Evolutionary conservation across 2,888 invertebrate genomes (phyloP).

Genomic region (Danaus chrysippus): DNA sequence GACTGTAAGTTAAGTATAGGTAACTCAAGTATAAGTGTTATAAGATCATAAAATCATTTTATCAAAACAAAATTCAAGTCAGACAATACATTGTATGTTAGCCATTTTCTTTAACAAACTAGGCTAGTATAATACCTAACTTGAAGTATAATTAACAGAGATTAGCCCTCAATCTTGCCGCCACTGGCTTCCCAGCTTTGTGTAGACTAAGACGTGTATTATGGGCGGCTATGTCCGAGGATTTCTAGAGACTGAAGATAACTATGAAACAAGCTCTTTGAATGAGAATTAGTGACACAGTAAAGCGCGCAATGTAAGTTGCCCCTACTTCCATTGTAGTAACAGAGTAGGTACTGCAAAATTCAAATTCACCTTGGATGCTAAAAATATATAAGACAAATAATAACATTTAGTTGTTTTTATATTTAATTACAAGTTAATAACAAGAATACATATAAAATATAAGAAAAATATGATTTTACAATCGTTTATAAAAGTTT

Average conservation of each 20-base stretch:
- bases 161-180: conserved; percentile 51
- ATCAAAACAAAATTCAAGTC: background rate
- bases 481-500: too few species aligned
- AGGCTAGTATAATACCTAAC: conserved; percentile 30
- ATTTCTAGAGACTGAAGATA: conserved; percentile 24
- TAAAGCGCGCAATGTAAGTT: conserved; percentile 1
- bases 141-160: conserved; percentile 54
- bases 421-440: too few species aligned
- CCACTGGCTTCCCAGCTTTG: conserved; percentile 25
- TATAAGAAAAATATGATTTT: too few species aligned
- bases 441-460: too few species aligned
- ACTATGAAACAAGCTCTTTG: conserved; percentile 27
- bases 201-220: conserved; percentile 24
- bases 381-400: too few species aligned
- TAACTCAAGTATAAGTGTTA: too few species aligned
- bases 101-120: conserved; percentile 8
- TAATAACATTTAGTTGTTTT: too few species aligned
- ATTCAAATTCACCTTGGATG: background rate
- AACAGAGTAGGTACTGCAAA: background rate
- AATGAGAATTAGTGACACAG: conserved; percentile 26
- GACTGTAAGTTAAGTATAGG: too few species aligned
- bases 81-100: conserved; percentile 2
- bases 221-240: conserved; percentile 25
- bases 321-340: background rate
- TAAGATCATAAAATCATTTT: background rate